phyloP scores from a whole-genome alignment of 1,140 invertebrate genomes.

The Vanessa tameamea region DNA sequence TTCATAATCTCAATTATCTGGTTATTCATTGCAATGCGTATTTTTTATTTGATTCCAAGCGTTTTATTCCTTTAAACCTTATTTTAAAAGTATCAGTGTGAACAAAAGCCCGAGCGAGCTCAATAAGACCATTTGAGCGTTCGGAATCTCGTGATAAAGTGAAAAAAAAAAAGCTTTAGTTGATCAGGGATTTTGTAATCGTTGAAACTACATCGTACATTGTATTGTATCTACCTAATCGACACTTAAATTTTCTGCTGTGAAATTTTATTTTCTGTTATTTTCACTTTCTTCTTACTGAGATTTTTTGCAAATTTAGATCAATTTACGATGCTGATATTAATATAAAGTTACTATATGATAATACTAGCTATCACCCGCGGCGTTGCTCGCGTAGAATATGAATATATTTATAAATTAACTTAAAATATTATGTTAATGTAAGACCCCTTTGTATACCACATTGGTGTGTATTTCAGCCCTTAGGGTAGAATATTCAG shows the following conservation, averaged over 20 bases:
- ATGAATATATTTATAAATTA: no score
- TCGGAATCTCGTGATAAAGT: neutral
- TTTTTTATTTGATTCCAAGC: neutral
- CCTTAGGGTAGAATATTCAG: no score
- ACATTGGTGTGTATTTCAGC: no score
- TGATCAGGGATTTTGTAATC: slow-evolving; percentile 6
- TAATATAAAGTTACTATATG: no score
- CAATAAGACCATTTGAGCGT: neutral
- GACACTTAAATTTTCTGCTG: neutral
- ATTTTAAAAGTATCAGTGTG: slow-evolving; percentile 4
- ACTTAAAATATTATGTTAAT: no score
- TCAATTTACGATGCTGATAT: no score
- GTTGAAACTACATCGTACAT: neutral
- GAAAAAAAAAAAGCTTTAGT: slow-evolving; percentile 2
- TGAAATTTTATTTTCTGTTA: no score
- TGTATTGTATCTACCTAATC: neutral
- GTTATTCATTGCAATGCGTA: neutral
- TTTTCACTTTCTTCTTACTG: no score
- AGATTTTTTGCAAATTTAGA: no score
- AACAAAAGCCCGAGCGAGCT: slow-evolving; percentile 2
- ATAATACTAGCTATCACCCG: no score
- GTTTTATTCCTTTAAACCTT: neutral
- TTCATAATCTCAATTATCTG: neutral
- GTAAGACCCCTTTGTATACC: no score
- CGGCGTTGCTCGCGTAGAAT: no score